Evolutionary conservation across 1,140 invertebrate species (phyloP), one percentile per base, ranked within the genome.

Genomic region (Drosophila rhopaloa): DNA sequence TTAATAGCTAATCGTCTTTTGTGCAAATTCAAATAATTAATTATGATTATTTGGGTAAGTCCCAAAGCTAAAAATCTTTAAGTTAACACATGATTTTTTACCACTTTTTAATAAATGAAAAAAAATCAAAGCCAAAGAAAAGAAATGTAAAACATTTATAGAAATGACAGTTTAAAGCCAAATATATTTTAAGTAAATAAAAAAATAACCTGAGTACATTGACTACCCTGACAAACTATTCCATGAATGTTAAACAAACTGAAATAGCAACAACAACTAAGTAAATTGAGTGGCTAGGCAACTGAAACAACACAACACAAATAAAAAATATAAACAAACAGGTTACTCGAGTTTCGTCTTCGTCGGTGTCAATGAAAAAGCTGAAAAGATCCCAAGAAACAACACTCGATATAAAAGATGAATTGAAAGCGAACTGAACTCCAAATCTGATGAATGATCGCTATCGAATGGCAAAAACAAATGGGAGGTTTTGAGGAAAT

Each of bases 291-390:
- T 75, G 72, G 55, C 57, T 74, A 67, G 53, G 58, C 47, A 24
- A 71, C 40, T 58, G 24, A 57, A 55, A 71, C 60, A 67, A 56
- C 68, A 71, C 60, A 67, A 56, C 68, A 46, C 40, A 44, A 47
- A 47, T 71, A 27, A 47, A 58, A 76, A 61, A 83, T 56, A 76
- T 58, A 80, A 84, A 76, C 81, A 81, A 88, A 83, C 83, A 74
- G 83, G 83, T 88, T 88, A 83, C 84, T 88, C 84, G 76, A 63
- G 83, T 88, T 88, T 88, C 83, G 79, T 88, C 83, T 88, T 83
- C 74, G 67, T 8, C 55, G 63, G 50, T 88, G 80, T 88, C 83
- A 88, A 88, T 88, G 84, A 83, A 88, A 76, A 76, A 37, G 56
- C 59, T 65, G 43, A 61, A 63, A 44, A 44, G 32, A 51, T 37